A percentile compares a stretch with the other conserved stretches of the same genome.
phyloP scores from a whole-genome alignment of 2,797 vertebrate genomes.

The Lutjanus argentimaculatus region DNA sequence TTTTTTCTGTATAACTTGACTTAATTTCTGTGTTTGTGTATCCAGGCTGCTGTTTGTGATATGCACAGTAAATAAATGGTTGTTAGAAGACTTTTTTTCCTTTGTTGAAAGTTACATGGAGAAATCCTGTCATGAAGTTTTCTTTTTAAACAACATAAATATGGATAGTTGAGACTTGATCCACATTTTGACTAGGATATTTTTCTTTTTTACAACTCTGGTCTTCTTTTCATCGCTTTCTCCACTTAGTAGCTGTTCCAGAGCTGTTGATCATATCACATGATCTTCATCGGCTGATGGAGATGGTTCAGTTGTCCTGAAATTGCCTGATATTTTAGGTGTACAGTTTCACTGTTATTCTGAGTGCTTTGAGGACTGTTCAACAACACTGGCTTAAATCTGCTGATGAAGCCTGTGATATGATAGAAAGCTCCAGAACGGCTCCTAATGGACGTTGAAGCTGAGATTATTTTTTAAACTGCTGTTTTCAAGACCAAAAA shows the following conservation, averaged over 20 bases:
- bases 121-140: not conserved
- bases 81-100: not conserved
- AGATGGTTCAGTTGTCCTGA: not conserved
- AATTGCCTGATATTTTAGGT: not conserved
- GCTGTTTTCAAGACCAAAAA: not conserved
- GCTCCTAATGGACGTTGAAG: not conserved
- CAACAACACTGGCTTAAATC: not conserved
- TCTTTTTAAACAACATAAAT: not conserved
- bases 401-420: not conserved
- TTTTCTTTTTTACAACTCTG: not conserved
- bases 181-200: not conserved
- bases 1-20: constrained; percentile 6
- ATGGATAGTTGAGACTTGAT: not conserved
- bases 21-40: constrained; percentile 10
- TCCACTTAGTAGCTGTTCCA: too few species aligned
- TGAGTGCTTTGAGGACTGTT: not conserved
- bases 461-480: not conserved
- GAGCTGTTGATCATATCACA: too few species aligned
- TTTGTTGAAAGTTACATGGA: not conserved
- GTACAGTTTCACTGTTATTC: not conserved
- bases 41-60: not conserved
- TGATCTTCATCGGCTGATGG: not conserved
- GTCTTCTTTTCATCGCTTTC: not conserved
- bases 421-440: not conserved
- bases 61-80: not conserved